phyloP scores from a whole-genome alignment of 2,113 vertebrate genomes.

The Neofelis nebulosa region DNA sequence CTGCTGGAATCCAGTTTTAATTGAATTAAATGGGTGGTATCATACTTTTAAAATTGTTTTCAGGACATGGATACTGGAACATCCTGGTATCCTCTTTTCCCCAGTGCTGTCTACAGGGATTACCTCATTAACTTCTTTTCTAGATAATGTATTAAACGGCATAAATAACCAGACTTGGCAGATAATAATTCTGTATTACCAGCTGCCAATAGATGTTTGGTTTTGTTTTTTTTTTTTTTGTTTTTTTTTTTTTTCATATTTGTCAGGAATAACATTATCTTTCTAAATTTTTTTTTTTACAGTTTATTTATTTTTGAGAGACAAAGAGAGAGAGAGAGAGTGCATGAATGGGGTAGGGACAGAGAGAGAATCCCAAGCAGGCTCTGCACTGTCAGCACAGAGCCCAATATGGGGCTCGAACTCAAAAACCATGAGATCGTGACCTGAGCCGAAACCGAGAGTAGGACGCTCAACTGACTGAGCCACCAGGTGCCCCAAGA shows the following conservation, averaged over 20 bases:
- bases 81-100: conserved; percentile 64
- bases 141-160: conserved; percentile 59
- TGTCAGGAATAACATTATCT: conserved; percentile 8
- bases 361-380: too few relatives aligned
- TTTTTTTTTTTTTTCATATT: conserved; percentile 7
- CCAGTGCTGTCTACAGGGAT: conserved; percentile 69
- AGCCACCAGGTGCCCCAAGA: too few relatives aligned
- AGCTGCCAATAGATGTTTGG: conserved; percentile 48
- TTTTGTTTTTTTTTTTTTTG: too few relatives aligned
- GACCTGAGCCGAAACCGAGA: too few relatives aligned
- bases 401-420: too few relatives aligned
- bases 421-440: too few relatives aligned
- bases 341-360: too few relatives aligned
- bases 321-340: too few relatives aligned
- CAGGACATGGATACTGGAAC: conserved; percentile 77
- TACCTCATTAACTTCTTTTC: conserved; percentile 77
- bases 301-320: too few relatives aligned
- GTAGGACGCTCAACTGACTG: too few relatives aligned
- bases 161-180: conserved; percentile 69
- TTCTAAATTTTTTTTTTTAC: not conserved
- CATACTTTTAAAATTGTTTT: conserved; percentile 80
- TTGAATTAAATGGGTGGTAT: conserved; percentile 75
- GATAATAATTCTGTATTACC: conserved; percentile 46
- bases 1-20: conserved; percentile 67
- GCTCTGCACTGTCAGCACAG: too few relatives aligned